Percentiles rank a stretch among this genome's conserved stretches.
These are phyloP conservation scores for Aix galericulata DNA, from an alignment of 2,113 vertebrate genomes.

Conservation along the genomic window DNA sequence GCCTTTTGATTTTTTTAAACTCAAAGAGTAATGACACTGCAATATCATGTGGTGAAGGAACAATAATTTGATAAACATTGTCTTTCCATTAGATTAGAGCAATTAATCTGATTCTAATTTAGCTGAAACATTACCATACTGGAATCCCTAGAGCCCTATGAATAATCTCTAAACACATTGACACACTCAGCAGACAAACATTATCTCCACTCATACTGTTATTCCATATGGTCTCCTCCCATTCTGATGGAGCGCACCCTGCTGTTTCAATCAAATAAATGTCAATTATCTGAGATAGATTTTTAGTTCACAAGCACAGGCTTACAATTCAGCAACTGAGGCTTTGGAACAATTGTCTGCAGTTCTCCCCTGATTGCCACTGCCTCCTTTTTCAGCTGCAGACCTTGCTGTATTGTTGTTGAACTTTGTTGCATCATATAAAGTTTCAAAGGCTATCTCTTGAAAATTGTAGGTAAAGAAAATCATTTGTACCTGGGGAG, in stretches of 20 bases:
- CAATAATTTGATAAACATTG: conserved; percentile 89
- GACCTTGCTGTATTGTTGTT: background rate
- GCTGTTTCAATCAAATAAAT: conserved; percentile 92
- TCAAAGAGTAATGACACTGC: conserved; percentile 82
- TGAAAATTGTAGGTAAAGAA: conserved; percentile 44
- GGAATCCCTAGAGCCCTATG: conserved; percentile 83
- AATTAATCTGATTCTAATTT: conserved; percentile 94
- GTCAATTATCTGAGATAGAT: conserved; percentile 91
- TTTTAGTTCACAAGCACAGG: conserved; percentile 71
- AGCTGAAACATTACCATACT: conserved; percentile 84
- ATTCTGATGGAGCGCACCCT: conserved; percentile 85
- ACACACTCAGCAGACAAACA: conserved; percentile 85
- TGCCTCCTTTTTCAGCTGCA: conserved; percentile 55
- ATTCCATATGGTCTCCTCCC: conserved; percentile 87
- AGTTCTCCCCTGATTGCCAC: conserved; percentile 28
- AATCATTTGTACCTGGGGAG: conserved; percentile 7
- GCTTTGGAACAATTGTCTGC: conserved; percentile 66
- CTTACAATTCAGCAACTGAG: conserved; percentile 68
- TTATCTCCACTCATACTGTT: conserved; percentile 83
- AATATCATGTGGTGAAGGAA: conserved; percentile 83
- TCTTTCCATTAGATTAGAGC: conserved; percentile 90
- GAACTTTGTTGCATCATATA: background rate
- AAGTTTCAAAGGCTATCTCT: conserved; percentile 3
- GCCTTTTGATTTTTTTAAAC: conserved; percentile 74
- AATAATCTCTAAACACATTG: conserved; percentile 87